These are phyloP conservation scores for Thereva unica DNA, from an alignment of 2,888 invertebrate genomes.

Conservation along the genomic window DNA sequence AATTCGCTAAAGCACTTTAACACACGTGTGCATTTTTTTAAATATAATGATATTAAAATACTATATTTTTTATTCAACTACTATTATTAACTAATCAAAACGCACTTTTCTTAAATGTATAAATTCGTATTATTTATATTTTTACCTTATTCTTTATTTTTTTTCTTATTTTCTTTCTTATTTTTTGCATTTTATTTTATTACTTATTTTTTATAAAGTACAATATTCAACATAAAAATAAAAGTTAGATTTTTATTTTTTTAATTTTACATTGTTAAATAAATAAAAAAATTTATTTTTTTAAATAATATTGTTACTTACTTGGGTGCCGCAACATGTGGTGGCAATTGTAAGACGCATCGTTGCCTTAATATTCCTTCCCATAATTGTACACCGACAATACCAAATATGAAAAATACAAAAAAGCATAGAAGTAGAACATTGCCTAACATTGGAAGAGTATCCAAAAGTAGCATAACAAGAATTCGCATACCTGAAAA, in stretches of 20 bases:
- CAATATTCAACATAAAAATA: no score
- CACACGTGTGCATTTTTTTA: no score
- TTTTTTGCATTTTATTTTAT: no score
- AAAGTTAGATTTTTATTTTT: conserved; percentile 17
- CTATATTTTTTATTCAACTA: no score
- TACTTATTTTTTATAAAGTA: no score
- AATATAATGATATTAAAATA: no score
- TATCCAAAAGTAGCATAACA: conserved; percentile 97
- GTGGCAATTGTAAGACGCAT: conserved; percentile 79
- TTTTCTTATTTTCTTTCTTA: no score
- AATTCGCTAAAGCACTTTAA: no score
- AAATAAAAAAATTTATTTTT: conserved; percentile 53
- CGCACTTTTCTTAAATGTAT: no score
- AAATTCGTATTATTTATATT: no score
- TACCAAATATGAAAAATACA: conserved; percentile 99
- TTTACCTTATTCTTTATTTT: no score
- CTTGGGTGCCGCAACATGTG: conserved; percentile 73
- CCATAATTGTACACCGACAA: conserved; percentile 99
- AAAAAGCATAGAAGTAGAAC: conserved; percentile 98
- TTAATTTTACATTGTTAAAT: conserved; percentile 1
- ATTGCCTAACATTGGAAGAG: conserved; percentile 98
- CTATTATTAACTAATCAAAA: no score
- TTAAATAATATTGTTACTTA: conserved; percentile 62
- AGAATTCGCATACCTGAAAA: conserved; percentile 93
- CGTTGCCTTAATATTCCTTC: conserved; percentile 95